phyloP scores from a whole-genome alignment of 1,140 invertebrate genomes.

The Drosophila pseudoobscura region DNA sequence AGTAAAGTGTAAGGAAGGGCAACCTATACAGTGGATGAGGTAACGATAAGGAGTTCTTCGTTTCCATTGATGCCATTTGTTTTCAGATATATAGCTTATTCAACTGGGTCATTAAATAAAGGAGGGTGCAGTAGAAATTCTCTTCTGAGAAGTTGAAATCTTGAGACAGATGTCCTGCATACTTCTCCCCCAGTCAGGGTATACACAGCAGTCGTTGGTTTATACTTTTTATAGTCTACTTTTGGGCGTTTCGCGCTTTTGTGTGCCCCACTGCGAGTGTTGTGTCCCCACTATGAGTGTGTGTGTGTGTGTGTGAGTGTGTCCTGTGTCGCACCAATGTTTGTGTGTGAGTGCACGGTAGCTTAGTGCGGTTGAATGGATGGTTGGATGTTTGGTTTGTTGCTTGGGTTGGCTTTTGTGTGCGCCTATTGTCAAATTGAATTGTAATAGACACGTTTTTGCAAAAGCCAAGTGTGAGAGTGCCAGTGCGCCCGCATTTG shows the following conservation, averaged over 20 bases:
- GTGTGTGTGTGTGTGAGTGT: constrained; percentile 16
- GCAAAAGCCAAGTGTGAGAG: constrained; percentile 40
- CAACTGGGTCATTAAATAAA: too few species aligned
- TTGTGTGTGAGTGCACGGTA: constrained; percentile 28
- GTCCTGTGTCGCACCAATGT: not conserved
- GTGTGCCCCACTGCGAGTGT: constrained; percentile 9
- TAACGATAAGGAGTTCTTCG: too few species aligned
- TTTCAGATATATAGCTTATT: too few species aligned
- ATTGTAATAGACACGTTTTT: constrained; percentile 81
- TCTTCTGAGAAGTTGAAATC: too few species aligned
- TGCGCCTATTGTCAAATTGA: constrained; percentile 81
- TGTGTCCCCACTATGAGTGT: constrained; percentile 1
- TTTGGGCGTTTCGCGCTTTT: constrained; percentile 40
- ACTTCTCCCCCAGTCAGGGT: too few species aligned
- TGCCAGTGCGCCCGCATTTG: constrained; percentile 7
- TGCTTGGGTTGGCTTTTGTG: constrained; percentile 68
- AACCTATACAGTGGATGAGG: too few species aligned
- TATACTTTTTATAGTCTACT: constrained; percentile 30
- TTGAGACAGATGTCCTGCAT: too few species aligned
- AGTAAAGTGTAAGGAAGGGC: too few species aligned
- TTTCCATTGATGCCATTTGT: too few species aligned
- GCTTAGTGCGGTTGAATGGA: constrained; percentile 66
- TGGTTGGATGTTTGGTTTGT: constrained; percentile 64
- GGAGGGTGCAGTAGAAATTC: too few species aligned
- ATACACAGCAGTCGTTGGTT: too few species aligned